Evolutionary conservation across 2,113 vertebrate species (phyloP).

Genomic region (Epinephelus moara): DNA sequence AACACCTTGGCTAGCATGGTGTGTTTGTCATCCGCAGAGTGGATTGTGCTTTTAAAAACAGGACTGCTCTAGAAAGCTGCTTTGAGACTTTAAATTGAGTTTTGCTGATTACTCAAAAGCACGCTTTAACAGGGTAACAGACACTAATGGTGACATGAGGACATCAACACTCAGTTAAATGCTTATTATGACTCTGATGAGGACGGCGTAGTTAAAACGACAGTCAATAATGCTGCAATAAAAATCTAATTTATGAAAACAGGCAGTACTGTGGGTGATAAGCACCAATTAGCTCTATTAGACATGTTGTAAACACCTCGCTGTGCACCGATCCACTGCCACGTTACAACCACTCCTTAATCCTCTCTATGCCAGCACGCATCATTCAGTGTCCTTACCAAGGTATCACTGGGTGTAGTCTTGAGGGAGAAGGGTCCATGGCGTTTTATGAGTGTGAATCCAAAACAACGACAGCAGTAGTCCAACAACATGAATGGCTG

Average conservation of each 20-base stretch:
- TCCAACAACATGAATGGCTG: constrained; percentile 86
- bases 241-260: not conserved
- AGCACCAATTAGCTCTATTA: not conserved
- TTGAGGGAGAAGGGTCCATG: constrained; percentile 87
- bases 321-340: not conserved
- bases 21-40: constrained; percentile 28
- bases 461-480: constrained; percentile 85
- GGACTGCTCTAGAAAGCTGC: constrained; percentile 1
- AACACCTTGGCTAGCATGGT: constrained; percentile 45
- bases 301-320: not conserved
- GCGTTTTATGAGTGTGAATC: constrained; percentile 81
- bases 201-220: not conserved
- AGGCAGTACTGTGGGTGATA: not conserved
- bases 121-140: not conserved
- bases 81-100: not conserved
- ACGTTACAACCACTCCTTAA: not conserved
- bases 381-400: constrained; percentile 82
- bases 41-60: constrained; percentile 8
- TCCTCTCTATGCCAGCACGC: not conserved
- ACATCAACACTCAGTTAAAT: constrained; percentile 6
- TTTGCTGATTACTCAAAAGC: not conserved
- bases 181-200: not conserved
- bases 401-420: constrained; percentile 87
- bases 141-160: not conserved
- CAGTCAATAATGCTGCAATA: not conserved